Conservation (phyloP, 2,888 invertebrate species). For the Cabera pusaria region DNA sequence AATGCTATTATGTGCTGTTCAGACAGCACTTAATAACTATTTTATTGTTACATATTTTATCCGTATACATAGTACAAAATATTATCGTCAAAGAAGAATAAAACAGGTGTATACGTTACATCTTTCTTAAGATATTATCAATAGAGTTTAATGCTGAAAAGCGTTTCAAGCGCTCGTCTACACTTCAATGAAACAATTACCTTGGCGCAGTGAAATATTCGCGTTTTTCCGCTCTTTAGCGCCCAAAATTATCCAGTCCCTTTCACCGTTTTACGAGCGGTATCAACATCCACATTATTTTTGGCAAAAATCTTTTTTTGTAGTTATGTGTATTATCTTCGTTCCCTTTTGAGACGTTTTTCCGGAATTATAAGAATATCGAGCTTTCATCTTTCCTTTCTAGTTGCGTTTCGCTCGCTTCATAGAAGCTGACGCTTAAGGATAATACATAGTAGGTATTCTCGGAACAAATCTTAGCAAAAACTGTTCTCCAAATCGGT, state of each 20-base stretch:
- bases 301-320: slow-evolving; percentile 24
- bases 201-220: slow-evolving; percentile 45
- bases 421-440: slow-evolving; percentile 1
- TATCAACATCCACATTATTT: slow-evolving; percentile 38
- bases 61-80: too few species aligned
- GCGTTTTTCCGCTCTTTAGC: slow-evolving; percentile 51
- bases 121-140: slow-evolving; percentile 5
- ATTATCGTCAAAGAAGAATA: too few species aligned
- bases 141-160: slow-evolving; percentile 12
- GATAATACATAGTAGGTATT: slow-evolving; percentile 9
- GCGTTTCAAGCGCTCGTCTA: slow-evolving; percentile 33
- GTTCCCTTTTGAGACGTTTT: slow-evolving; percentile 13
- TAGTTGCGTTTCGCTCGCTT: background rate
- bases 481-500: slow-evolving; percentile 25
- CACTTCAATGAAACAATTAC: slow-evolving; percentile 41
- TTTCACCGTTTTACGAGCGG: slow-evolving; percentile 49
- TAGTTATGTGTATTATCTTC: slow-evolving; percentile 15
- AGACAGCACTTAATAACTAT: too few species aligned
- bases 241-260: slow-evolving; percentile 54
- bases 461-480: slow-evolving; percentile 8
- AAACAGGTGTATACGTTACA: too few species aligned
- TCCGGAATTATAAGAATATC: slow-evolving; percentile 10
- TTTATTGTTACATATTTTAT: too few species aligned
- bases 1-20: too few species aligned
- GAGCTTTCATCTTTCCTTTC: slow-evolving; percentile 12